Evolutionary conservation across 1,140 invertebrate species (phyloP).

Genomic region (Drosophila oshimai): DNA sequence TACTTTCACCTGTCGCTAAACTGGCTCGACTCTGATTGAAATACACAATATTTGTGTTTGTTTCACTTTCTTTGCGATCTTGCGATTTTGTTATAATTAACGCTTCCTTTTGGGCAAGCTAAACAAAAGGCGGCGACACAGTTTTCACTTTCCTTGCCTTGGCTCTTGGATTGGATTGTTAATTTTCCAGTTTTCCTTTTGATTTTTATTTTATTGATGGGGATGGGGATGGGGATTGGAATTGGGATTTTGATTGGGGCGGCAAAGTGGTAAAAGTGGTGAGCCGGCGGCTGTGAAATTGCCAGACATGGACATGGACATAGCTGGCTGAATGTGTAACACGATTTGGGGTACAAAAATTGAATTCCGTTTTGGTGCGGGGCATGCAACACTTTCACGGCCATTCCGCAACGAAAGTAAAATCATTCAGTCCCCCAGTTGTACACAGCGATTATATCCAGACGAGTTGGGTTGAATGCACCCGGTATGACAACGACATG

Average conservation of each 20-base stretch:
- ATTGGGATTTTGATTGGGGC: slow-evolving; percentile 28
- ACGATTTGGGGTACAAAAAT: slow-evolving; percentile 56
- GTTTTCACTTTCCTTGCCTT: slow-evolving; percentile 67
- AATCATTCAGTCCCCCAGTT: too few relatives aligned
- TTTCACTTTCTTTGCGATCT: slow-evolving; percentile 62
- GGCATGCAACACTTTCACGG: slow-evolving; percentile 73
- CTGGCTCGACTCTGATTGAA: slow-evolving; percentile 52
- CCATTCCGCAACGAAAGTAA: slow-evolving; percentile 67
- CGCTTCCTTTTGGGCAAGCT: slow-evolving; percentile 56
- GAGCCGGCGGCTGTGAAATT: slow-evolving; percentile 42
- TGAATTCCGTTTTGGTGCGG: slow-evolving; percentile 51
- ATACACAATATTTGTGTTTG: slow-evolving; percentile 55
- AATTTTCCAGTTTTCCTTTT: slow-evolving; percentile 35
- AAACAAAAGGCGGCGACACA: slow-evolving; percentile 28
- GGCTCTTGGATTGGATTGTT: slow-evolving; percentile 10
- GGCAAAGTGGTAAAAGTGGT: slow-evolving; percentile 43
- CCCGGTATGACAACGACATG: slow-evolving; percentile 36
- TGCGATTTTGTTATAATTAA: slow-evolving; percentile 56
- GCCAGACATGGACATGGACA: slow-evolving; percentile 39
- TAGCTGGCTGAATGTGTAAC: slow-evolving; percentile 34
- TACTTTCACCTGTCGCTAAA: slow-evolving; percentile 65
- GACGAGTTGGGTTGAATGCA: slow-evolving; percentile 58
- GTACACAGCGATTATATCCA: background rate
- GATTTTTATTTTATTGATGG: slow-evolving; percentile 54
- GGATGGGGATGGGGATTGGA: slow-evolving; percentile 14